Base-by-base conservation (phyloP, 2,888 invertebrate species). In the Anorthoa munda region DNA sequence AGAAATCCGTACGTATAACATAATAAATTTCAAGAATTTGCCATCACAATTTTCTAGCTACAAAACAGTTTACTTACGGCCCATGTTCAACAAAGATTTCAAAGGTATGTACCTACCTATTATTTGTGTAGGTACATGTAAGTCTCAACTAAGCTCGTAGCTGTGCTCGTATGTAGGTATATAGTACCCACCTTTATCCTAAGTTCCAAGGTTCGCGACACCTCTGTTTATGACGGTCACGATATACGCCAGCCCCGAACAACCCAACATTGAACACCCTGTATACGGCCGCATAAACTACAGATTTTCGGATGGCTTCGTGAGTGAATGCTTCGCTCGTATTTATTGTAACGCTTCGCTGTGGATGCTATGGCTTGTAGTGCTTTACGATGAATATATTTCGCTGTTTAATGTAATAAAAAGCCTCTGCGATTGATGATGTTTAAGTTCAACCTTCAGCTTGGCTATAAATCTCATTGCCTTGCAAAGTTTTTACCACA, bases 151-250 rank as follows among this genome's bases (percentile, higher is more conserved):
- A 15, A 71, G 46, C 61, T 17, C 12, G 56, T 50, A 61, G 18
- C 46, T n/a, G n/a, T n/a, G n/a, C n/a, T n/a, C n/a, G n/a, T n/a
- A n/a, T n/a, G n/a, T 63, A 64, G 17, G 45, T 65, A 63, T 31
- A 50, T 56, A 56, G 59, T 45, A 26, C 50, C 31, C 53, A 53
- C 69, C 72, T 78, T 59, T 45, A 53, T 65, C 68, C 79, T 75
- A 66, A 75, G 21, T 77, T 59, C 53, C 39, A 59, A 46, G 75
- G 75, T 65, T 46, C 31, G 55, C 71, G 65, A 65, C 79, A 71
- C 71, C 81, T 61, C 76, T 80, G 81, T 79, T 81, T 79, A 81
- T 71, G 79, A 79, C 81, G 81, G 76, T 81, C 65, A 50, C 71
- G 65, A 61, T 68, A 68, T 58, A 71, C 71, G 76, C 65, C 53